Percentiles rank a stretch among this genome's conserved stretches.
Conservation (phyloP, 2,113 vertebrate species). For the Carassius gibelio region DNA sequence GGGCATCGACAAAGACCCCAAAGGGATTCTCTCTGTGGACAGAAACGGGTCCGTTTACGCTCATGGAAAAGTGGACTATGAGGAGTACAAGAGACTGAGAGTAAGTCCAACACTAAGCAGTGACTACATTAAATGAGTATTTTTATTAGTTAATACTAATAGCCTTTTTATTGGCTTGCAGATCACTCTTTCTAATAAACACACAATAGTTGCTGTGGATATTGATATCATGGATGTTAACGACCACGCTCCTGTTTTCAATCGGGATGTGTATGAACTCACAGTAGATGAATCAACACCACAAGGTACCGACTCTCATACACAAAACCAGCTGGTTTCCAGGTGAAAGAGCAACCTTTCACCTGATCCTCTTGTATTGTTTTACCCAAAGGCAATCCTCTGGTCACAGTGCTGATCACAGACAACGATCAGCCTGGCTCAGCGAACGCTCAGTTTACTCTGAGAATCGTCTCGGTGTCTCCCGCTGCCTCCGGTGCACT, state of each 20-base stretch:
- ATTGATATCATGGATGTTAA: slow-evolving; percentile 34
- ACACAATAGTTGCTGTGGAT: not conserved
- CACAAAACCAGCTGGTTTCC: not conserved
- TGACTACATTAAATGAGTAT: not conserved
- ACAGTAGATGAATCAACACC: slow-evolving; percentile 22
- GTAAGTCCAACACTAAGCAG: slow-evolving; percentile 7
- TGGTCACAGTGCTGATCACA: slow-evolving; percentile 19
- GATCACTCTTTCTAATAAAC: slow-evolving; percentile 7
- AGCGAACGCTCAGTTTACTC: slow-evolving; percentile 40
- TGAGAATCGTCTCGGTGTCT: slow-evolving; percentile 61
- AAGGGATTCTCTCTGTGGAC: not conserved
- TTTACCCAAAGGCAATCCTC: slow-evolving; percentile 2
- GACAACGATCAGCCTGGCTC: slow-evolving; percentile 10
- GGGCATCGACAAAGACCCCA: slow-evolving; percentile 25
- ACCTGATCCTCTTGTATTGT: not conserved
- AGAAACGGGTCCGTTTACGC: not conserved
- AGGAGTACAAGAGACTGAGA: not conserved
- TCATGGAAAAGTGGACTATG: slow-evolving; percentile 26
- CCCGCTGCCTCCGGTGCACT: slow-evolving; percentile 55
- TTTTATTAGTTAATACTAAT: not conserved
- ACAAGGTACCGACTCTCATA: slow-evolving; percentile 38
- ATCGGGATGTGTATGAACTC: not conserved
- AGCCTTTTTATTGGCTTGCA: not conserved
- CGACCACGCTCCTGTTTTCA: slow-evolving; percentile 39
- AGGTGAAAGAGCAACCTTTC: not conserved